Percentiles rank a stretch among this genome's conserved stretches.
Conservation (phyloP, 2,888 invertebrate genomes). For the Oxycera nigricornis region DNA sequence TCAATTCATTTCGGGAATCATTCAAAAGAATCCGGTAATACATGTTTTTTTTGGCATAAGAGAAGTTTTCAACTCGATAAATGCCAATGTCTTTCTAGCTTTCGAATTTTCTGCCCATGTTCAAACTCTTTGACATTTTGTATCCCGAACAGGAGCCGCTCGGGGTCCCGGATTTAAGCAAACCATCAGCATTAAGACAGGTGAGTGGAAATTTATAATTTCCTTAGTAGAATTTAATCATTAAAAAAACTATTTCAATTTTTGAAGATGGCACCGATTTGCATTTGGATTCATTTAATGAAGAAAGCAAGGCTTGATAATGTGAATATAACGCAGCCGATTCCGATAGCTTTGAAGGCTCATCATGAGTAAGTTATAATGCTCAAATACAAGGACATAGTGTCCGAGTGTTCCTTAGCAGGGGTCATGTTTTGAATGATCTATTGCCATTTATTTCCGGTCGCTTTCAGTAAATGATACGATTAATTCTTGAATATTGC, state of each 20-base stretch:
- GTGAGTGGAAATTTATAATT: conserved; percentile 45
- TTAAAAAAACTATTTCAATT: conserved; percentile 7
- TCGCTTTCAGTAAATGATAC: no score
- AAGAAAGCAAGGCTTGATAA: conserved; percentile 92
- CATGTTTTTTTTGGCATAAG: conserved; percentile 44
- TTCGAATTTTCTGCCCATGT: conserved; percentile 86
- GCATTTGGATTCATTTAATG: conserved; percentile 95
- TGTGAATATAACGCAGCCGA: conserved; percentile 75
- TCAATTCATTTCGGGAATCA: conserved; percentile 96
- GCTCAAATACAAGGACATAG: no score
- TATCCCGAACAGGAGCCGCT: conserved; percentile 92
- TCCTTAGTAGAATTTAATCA: neutral
- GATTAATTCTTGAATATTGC: no score
- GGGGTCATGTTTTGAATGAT: no score
- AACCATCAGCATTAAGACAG: conserved; percentile 70
- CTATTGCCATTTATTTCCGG: no score
- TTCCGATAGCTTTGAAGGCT: conserved; percentile 81
- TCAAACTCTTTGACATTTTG: conserved; percentile 88
- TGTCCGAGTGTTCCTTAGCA: no score
- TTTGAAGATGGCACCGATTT: conserved; percentile 82
- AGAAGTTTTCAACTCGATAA: no score
- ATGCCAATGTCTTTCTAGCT: no score
- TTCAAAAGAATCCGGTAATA: conserved; percentile 86
- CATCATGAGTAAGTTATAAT: conserved; percentile 76
- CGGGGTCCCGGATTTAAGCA: conserved; percentile 86